Evolutionary conservation across 2,797 vertebrate genomes (phyloP).

Genomic region (Gila robusta): DNA sequence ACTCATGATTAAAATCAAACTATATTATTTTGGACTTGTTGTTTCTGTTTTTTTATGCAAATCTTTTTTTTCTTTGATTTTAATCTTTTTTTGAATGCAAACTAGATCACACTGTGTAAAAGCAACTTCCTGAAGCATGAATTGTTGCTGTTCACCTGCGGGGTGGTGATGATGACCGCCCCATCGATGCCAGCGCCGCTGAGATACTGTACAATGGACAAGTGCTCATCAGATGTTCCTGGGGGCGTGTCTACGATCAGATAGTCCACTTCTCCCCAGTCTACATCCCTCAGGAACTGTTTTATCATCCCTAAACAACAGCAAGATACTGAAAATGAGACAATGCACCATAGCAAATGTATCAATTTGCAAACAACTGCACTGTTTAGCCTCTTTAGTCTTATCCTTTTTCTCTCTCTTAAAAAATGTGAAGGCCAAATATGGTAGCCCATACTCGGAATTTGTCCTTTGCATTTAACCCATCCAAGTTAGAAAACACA

Average conservation of each 20-base stretch:
- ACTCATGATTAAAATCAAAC: background rate
- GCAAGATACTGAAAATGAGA: background rate
- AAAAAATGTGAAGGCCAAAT: too few relatives aligned
- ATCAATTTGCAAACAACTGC: background rate
- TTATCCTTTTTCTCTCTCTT: background rate
- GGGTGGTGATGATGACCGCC: slow-evolving; percentile 91
- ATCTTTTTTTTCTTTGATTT: background rate
- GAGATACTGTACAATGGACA: slow-evolving; percentile 92
- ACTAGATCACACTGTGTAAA: background rate
- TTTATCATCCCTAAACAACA: slow-evolving; percentile 91
- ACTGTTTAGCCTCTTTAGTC: background rate
- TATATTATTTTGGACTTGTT: background rate
- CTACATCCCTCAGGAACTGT: slow-evolving; percentile 95
- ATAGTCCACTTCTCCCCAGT: slow-evolving; percentile 96
- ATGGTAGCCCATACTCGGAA: too few relatives aligned
- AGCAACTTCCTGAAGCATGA: background rate
- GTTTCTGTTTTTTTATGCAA: background rate
- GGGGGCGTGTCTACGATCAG: slow-evolving; percentile 93
- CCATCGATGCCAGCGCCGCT: slow-evolving; percentile 83
- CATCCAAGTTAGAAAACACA: too few relatives aligned
- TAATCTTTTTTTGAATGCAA: background rate
- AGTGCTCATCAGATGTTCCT: slow-evolving; percentile 93
- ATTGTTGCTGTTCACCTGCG: slow-evolving; percentile 81
- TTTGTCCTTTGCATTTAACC: too few relatives aligned
- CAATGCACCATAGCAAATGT: background rate